Conservation (phyloP, 2,888 invertebrate species). For the Metalampra italica region DNA sequence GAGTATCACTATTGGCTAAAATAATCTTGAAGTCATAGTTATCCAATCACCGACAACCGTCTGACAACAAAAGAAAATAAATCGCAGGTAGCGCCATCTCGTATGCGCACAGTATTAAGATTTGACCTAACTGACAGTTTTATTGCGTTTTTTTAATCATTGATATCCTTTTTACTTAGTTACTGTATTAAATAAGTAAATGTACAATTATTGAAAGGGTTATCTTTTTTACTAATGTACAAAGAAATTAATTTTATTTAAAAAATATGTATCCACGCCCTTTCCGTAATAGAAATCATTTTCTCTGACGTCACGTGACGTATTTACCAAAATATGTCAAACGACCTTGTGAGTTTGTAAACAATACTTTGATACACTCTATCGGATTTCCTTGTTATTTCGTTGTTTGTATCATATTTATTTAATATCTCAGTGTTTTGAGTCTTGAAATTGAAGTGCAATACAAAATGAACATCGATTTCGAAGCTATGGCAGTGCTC, state of each 20-base stretch:
- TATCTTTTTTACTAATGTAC: neutral
- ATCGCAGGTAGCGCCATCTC: too few species aligned
- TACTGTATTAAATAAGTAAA: too few species aligned
- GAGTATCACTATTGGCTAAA: too few species aligned
- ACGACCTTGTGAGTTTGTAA: conserved; percentile 89
- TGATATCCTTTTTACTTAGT: neutral
- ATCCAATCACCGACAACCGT: too few species aligned
- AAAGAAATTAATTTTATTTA: neutral
- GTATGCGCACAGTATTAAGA: too few species aligned
- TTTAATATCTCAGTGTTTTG: conserved; percentile 51
- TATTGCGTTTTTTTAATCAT: neutral
- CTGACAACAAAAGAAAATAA: too few species aligned
- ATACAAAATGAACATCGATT: conserved; percentile 74
- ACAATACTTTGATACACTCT: conserved; percentile 77
- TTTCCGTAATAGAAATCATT: neutral
- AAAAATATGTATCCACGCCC: neutral
- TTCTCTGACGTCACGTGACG: conserved; percentile 39
- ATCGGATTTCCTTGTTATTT: conserved; percentile 76
- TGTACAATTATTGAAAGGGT: too few species aligned
- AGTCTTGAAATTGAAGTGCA: conserved; percentile 18
- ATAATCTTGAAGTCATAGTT: too few species aligned
- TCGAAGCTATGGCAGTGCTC: conserved; percentile 80
- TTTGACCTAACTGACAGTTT: neutral
- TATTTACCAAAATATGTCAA: conserved; percentile 70
- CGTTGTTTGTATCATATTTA: conserved; percentile 67